Percentiles rank a stretch among this genome's conserved stretches.
These are phyloP conservation scores for Allacma fusca DNA, from an alignment of 2,888 invertebrate genomes.

Conservation along the genomic window DNA sequence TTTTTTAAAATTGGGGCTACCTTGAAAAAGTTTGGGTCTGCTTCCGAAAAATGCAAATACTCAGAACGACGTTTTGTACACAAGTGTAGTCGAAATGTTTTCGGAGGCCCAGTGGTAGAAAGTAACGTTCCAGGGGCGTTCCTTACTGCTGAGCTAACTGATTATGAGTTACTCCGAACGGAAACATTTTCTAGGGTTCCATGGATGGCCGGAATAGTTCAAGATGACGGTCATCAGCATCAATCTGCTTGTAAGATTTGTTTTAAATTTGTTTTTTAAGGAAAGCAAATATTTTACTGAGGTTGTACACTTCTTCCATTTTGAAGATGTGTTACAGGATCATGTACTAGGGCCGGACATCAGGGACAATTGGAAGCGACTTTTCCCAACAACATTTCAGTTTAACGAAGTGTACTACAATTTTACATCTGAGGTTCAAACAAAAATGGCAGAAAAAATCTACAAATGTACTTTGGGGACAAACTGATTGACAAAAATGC, in stretches of 20 bases:
- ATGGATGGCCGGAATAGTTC: slow-evolving; percentile 67
- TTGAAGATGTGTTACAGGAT: slow-evolving; percentile 49
- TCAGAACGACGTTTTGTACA: too few relatives aligned
- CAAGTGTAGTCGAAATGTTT: too few relatives aligned
- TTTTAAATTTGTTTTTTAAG: background rate
- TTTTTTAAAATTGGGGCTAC: too few relatives aligned
- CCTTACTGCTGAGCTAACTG: background rate
- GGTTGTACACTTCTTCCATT: too few relatives aligned
- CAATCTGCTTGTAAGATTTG: slow-evolving; percentile 20
- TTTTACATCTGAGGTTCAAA: background rate
- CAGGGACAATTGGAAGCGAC: background rate
- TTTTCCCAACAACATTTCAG: slow-evolving; percentile 16
- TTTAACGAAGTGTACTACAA: slow-evolving; percentile 6
- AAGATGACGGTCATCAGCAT: slow-evolving; percentile 65
- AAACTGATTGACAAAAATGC: slow-evolving; percentile 36
- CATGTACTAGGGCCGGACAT: background rate
- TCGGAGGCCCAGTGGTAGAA: slow-evolving; percentile 31
- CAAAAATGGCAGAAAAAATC: slow-evolving; percentile 16
- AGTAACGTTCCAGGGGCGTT: background rate
- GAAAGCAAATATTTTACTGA: too few relatives aligned
- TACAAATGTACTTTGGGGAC: slow-evolving; percentile 55
- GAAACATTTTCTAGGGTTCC: slow-evolving; percentile 63
- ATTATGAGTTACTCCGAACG: too few relatives aligned
- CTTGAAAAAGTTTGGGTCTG: too few relatives aligned
- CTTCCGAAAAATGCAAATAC: too few relatives aligned